These are phyloP conservation scores for Lithobates pipiens DNA, from an alignment of 2,797 vertebrate genomes.

Conservation along the genomic window DNA sequence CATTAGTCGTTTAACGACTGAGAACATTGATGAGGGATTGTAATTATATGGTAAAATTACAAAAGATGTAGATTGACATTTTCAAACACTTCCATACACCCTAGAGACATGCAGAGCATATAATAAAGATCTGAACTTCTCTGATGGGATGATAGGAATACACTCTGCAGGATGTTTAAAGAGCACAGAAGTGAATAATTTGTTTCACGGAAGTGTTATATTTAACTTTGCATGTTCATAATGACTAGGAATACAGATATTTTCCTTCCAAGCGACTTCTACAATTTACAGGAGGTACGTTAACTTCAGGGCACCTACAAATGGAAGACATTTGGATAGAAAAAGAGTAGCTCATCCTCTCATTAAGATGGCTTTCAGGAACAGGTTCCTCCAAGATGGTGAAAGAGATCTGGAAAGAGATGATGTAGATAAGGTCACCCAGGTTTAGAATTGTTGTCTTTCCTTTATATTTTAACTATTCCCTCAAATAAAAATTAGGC, in stretches of 20 bases:
- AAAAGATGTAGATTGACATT: conserved; percentile 26
- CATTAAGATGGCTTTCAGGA: not conserved
- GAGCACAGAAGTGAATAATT: not conserved
- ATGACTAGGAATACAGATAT: not conserved
- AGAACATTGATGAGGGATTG: conserved; percentile 21
- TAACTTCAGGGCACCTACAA: not conserved
- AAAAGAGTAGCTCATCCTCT: not conserved
- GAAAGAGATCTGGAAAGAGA: not conserved
- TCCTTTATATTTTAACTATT: not conserved
- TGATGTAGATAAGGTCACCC: not conserved
- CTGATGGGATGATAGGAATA: not conserved
- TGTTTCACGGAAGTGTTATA: not conserved
- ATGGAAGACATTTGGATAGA: not conserved
- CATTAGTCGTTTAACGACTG: conserved; percentile 39
- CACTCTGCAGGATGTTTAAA: not conserved
- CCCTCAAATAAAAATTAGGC: not conserved
- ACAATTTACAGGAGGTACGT: not conserved
- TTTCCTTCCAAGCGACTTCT: not conserved
- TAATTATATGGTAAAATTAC: conserved; percentile 35
- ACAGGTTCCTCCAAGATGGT: not conserved
- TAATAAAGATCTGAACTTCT: conserved; percentile 10
- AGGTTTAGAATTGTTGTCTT: not conserved
- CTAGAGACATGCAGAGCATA: conserved; percentile 30
- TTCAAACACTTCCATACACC: conserved; percentile 16
- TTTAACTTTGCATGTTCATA: not conserved